Conservation (phyloP, 1,140 invertebrate genomes). For the Alviniconcha marisindica region DNA sequence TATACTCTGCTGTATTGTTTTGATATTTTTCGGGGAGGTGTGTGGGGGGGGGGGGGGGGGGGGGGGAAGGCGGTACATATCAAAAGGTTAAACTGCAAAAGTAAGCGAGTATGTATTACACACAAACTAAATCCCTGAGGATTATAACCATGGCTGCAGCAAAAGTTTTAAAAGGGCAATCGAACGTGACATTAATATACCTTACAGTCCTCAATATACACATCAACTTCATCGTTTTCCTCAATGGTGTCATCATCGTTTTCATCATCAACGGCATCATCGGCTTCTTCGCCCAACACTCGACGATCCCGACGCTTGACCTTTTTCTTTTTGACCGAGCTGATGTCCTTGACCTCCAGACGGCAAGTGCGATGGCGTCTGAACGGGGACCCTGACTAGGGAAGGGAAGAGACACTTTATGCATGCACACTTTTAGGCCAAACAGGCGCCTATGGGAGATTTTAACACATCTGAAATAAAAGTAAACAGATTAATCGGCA, state of each 20-base stretch:
- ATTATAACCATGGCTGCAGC: conserved; percentile 17
- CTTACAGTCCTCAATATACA: conserved; percentile 39
- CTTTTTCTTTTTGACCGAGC: conserved; percentile 45
- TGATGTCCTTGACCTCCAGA: conserved; percentile 50
- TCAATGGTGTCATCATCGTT: conserved; percentile 10
- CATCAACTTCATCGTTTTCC: conserved; percentile 23
- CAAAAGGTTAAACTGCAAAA: no score
- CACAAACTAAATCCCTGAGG: no score
- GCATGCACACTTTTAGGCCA: neutral
- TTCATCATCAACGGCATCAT: neutral
- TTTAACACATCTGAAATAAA: conserved; percentile 11
- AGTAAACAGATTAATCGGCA: no score
- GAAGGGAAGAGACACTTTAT: neutral
- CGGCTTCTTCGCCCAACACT: neutral
- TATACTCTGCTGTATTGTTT: no score
- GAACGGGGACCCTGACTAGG: conserved; percentile 25
- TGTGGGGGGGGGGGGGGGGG: no score
- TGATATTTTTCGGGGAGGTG: no score
- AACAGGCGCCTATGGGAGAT: no score
- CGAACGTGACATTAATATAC: neutral
- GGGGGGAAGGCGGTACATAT: no score
- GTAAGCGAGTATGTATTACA: no score
- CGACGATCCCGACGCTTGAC: conserved; percentile 6
- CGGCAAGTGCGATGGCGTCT: conserved; percentile 46
- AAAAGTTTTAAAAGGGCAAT: neutral